These are phyloP conservation scores for Rhyacophila brunnea DNA, from an alignment of 1,140 invertebrate genomes.

Conservation along the genomic window DNA sequence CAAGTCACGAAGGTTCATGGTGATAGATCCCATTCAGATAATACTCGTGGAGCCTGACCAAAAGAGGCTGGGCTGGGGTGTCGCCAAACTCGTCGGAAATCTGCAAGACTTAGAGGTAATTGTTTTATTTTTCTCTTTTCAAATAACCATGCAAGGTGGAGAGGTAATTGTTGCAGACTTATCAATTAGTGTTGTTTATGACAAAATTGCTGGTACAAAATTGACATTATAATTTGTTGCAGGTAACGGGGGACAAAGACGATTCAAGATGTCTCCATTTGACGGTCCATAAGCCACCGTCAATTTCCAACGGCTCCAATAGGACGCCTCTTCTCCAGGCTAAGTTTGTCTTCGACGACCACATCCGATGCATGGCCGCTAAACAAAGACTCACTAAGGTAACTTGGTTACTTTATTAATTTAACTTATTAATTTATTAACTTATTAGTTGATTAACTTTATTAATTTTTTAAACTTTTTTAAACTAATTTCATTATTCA, in stretches of 20 bases:
- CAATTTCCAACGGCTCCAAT: slow-evolving; percentile 50
- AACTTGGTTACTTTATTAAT: slow-evolving; percentile 16
- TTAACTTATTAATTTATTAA: background rate
- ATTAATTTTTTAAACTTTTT: no score
- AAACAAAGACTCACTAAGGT: slow-evolving; percentile 81
- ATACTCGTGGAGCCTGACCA: slow-evolving; percentile 96
- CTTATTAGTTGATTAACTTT: background rate
- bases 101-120: slow-evolving; percentile 76
- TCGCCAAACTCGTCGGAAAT: slow-evolving; percentile 91
- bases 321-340: slow-evolving; percentile 73
- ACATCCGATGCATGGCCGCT: slow-evolving; percentile 96
- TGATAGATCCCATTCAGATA: slow-evolving; percentile 91
- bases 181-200: no score
- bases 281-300: slow-evolving; percentile 84
- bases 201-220: no score
- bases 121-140: no score
- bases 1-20: slow-evolving; percentile 88
- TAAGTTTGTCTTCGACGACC: slow-evolving; percentile 97
- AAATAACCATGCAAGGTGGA: no score
- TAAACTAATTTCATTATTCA: no score
- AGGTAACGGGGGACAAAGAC: slow-evolving; percentile 85
- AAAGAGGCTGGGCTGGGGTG: slow-evolving; percentile 91
- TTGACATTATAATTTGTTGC: background rate
- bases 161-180: no score
- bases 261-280: slow-evolving; percentile 95